phyloP scores from a whole-genome alignment of 2,888 invertebrate genomes.

The Lysandra bellargus region DNA sequence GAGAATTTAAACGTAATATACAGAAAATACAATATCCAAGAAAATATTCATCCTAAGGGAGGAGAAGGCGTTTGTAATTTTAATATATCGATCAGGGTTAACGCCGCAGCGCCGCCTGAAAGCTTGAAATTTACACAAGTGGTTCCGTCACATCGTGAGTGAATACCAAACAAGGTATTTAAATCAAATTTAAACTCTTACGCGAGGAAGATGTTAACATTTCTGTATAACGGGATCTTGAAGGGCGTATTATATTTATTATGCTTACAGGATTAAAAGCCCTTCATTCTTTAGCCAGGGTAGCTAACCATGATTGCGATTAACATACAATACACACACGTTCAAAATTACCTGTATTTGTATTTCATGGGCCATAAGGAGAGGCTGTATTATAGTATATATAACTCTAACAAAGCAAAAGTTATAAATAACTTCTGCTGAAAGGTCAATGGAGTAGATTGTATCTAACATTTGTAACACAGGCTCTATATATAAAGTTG shows the following conservation, averaged over 20 bases:
- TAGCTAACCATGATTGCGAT: no score
- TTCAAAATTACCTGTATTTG: no score
- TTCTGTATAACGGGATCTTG: not conserved
- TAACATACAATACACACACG: no score
- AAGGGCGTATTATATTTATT: no score
- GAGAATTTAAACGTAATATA: not conserved
- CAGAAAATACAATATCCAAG: not conserved
- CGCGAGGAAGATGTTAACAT: not conserved
- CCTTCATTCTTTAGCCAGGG: no score
- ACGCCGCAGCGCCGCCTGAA: slow-evolving; percentile 4
- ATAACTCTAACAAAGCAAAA: no score
- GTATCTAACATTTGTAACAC: no score
- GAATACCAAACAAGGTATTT: slow-evolving; percentile 4
- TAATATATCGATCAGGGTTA: slow-evolving; percentile 15
- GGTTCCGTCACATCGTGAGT: not conserved
- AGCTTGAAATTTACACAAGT: slow-evolving; percentile 19
- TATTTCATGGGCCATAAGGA: no score
- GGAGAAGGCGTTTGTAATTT: not conserved
- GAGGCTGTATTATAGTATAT: no score
- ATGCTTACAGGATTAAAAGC: not conserved
- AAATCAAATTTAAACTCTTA: slow-evolving; percentile 1
- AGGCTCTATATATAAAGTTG: no score
- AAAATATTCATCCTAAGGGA: not conserved
- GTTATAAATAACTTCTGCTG: no score
- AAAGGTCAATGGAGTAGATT: no score